Conservation (phyloP, 2,888 invertebrate species). For the Drosophila falleni region DNA sequence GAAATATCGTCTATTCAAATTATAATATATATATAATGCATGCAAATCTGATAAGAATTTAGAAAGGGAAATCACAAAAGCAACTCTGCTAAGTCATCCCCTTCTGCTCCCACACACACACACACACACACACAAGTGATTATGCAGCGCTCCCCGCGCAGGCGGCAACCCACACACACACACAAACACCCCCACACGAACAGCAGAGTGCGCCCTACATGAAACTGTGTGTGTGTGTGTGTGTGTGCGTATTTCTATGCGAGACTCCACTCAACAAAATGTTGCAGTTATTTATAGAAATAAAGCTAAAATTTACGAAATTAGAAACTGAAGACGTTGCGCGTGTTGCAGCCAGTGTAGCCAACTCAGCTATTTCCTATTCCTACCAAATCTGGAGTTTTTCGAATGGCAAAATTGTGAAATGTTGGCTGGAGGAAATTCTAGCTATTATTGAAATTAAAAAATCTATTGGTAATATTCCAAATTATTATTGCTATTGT, state of each 20-base stretch:
- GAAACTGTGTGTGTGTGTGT: constrained; percentile 28
- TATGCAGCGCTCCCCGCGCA: constrained; percentile 47
- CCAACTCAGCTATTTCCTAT: too few species aligned
- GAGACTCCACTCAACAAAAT: constrained; percentile 76
- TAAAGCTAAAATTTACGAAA: constrained; percentile 79
- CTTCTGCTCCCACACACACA: constrained; percentile 13
- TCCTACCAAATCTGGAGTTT: too few species aligned
- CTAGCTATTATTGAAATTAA: too few species aligned
- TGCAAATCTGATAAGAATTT: constrained; percentile 53
- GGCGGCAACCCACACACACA: constrained; percentile 32
- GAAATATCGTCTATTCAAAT: background rate
- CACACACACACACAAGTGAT: constrained; percentile 7
- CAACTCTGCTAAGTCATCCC: constrained; percentile 35
- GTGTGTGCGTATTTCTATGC: constrained; percentile 33
- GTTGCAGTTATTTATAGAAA: constrained; percentile 72
- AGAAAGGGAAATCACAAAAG: constrained; percentile 44
- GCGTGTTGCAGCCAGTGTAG: constrained; percentile 17
- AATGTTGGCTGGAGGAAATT: too few species aligned
- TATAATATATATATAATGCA: constrained; percentile 36
- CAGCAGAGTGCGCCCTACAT: constrained; percentile 46
- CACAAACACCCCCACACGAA: constrained; percentile 47
- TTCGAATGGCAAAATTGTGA: too few species aligned
- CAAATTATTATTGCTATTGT: too few species aligned
- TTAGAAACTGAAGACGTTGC: constrained; percentile 67
- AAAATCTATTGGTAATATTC: too few species aligned